Evolutionary conservation across 1,140 invertebrate genomes (phyloP).

Genomic region (Euura lappo): DNA sequence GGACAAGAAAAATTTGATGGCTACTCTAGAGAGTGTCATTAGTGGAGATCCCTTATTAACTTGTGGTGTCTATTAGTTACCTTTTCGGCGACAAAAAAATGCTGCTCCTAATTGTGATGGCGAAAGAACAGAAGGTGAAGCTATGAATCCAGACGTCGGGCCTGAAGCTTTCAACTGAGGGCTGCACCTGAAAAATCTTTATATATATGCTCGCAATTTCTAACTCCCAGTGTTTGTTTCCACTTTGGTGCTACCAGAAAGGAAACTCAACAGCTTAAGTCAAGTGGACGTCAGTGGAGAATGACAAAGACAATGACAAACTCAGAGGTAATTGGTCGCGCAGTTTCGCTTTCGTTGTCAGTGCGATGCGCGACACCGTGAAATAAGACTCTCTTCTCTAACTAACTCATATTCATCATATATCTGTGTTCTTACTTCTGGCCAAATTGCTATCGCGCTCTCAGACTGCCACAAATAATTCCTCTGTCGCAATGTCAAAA

Average conservation of each 20-base stretch:
- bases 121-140: not conserved
- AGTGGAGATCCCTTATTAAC: no score
- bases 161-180: conserved; percentile 27
- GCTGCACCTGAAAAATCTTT: conserved; percentile 21
- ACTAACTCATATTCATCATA: conserved; percentile 15
- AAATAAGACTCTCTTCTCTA: conserved; percentile 43
- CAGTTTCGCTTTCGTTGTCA: conserved; percentile 58
- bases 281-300: conserved; percentile 6
- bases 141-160: not conserved
- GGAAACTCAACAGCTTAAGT: not conserved
- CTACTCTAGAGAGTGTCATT: no score
- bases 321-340: conserved; percentile 44
- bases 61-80: not conserved
- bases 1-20: no score
- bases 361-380: conserved; percentile 43
- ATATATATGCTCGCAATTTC: conserved; percentile 47
- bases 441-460: not conserved
- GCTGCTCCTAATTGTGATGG: not conserved
- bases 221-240: conserved; percentile 22
- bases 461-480: conserved; percentile 35
- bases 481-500: conserved; percentile 28
- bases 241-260: conserved; percentile 39
- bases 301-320: conserved; percentile 23
- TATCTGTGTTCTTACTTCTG: not conserved
- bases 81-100: not conserved